Evolutionary conservation across 2,888 invertebrate genomes (phyloP).

Genomic region (Polyploca ridens): DNA sequence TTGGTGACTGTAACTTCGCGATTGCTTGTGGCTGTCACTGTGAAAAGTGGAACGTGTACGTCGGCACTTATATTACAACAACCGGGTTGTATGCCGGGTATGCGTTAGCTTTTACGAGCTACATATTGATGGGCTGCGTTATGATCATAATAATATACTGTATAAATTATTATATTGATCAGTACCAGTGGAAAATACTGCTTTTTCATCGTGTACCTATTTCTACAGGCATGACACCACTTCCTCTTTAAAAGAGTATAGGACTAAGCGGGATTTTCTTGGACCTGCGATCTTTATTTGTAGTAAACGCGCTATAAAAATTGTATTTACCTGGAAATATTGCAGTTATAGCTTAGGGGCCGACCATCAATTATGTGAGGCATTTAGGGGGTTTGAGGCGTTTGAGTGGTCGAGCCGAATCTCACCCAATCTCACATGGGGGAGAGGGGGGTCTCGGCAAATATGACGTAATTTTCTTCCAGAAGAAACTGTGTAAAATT

Average conservation of each 20-base stretch:
- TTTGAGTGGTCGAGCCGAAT: no score
- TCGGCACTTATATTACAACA: not conserved
- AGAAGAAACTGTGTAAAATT: no score
- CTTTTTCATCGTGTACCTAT: not conserved
- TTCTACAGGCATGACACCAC: not conserved
- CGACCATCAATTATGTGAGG: no score
- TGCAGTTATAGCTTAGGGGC: no score
- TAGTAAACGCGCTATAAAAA: no score
- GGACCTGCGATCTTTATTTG: no score
- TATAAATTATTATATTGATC: slow-evolving; percentile 4
- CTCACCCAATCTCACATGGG: no score
- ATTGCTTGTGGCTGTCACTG: not conserved
- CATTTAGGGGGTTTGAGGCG: no score
- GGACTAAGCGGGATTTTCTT: not conserved
- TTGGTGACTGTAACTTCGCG: no score
- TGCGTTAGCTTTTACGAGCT: slow-evolving; percentile 4
- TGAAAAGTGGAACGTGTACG: not conserved
- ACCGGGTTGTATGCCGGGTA: not conserved
- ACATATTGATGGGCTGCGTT: slow-evolving; percentile 3
- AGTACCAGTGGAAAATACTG: slow-evolving; percentile 1
- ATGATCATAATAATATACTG: slow-evolving; percentile 5
- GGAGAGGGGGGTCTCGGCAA: no score
- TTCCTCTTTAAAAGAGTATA: not conserved
- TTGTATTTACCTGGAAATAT: no score
- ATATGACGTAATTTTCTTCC: no score